phyloP scores from a whole-genome alignment of 2,113 vertebrate species.

The Triplophysa tibetana region DNA sequence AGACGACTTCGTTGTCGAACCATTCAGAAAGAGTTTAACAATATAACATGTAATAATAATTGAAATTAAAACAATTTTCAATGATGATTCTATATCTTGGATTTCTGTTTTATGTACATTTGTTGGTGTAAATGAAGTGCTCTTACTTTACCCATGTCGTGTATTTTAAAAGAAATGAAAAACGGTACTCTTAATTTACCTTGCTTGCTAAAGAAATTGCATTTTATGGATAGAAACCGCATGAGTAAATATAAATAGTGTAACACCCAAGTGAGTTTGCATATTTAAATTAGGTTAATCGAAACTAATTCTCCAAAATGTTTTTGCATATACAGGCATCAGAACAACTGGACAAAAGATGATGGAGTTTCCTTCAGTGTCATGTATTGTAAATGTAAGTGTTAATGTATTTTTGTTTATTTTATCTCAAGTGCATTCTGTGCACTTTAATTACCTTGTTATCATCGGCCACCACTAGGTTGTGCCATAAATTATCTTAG shows the following conservation, averaged over 20 bases:
- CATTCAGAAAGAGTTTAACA: not conserved
- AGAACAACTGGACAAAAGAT: conserved; percentile 27
- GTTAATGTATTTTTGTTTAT: not conserved
- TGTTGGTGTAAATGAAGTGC: not conserved
- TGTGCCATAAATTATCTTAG: conserved; percentile 52
- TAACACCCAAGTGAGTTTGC: not conserved
- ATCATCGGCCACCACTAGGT: conserved; percentile 62
- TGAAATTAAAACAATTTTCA: not conserved
- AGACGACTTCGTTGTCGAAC: not conserved
- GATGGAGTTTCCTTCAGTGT: conserved; percentile 14
- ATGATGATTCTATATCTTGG: not conserved
- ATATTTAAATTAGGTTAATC: not conserved
- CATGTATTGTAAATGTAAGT: conserved; percentile 35
- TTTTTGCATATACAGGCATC: conserved; percentile 32
- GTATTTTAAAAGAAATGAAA: not conserved
- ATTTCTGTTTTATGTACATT: not conserved
- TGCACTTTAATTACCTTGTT: not conserved
- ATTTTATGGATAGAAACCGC: not conserved
- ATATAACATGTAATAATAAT: not conserved
- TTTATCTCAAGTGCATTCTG: not conserved
- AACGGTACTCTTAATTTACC: not conserved
- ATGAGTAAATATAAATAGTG: not conserved
- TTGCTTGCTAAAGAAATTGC: not conserved
- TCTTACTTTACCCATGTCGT: not conserved
- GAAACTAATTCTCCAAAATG: conserved; percentile 8